A percentile compares a stretch with the other conserved stretches of the same genome.
These are phyloP conservation scores for Rhynchotus rufescens DNA, from an alignment of 2,797 vertebrate genomes.

Conservation along the genomic window DNA sequence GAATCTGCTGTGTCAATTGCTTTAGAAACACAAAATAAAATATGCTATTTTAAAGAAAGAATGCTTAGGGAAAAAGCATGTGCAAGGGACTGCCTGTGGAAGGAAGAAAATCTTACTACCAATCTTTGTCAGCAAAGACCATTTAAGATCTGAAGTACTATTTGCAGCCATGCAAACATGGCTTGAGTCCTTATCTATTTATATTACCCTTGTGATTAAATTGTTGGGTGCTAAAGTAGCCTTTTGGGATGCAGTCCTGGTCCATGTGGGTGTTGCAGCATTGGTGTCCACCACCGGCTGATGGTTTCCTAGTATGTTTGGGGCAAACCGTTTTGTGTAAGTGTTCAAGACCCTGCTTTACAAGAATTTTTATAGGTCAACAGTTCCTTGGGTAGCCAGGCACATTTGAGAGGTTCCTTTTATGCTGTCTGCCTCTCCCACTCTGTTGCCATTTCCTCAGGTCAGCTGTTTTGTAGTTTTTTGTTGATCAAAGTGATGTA, in stretches of 20 bases:
- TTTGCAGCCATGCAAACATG: not conserved
- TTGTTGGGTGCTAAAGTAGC: not conserved
- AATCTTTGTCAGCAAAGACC: not conserved
- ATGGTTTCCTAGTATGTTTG: not conserved
- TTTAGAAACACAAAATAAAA: not conserved
- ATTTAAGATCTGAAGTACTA: not conserved
- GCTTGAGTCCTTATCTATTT: not conserved
- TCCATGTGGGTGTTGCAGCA: not conserved
- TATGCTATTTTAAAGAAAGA: not conserved
- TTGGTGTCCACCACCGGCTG: not conserved
- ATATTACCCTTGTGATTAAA: not conserved
- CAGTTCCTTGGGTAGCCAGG: not conserved
- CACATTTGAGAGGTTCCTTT: not conserved
- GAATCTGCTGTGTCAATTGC: not conserved
- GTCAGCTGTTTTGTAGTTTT: not conserved
- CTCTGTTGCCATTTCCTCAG: not conserved
- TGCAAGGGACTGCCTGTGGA: not conserved
- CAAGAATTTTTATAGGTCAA: not conserved
- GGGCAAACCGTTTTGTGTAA: not conserved
- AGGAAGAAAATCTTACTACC: rapidly evolving
- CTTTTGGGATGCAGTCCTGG: not conserved
- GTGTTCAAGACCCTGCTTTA: not conserved
- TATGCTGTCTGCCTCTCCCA: not conserved
- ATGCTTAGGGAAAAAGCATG: not conserved
- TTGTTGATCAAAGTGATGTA: not conserved